A percentile compares a stretch with the other conserved stretches of the same genome.
Evolutionary conservation across 2,113 vertebrate genomes (phyloP).

Genomic region (Alligator sinensis): DNA sequence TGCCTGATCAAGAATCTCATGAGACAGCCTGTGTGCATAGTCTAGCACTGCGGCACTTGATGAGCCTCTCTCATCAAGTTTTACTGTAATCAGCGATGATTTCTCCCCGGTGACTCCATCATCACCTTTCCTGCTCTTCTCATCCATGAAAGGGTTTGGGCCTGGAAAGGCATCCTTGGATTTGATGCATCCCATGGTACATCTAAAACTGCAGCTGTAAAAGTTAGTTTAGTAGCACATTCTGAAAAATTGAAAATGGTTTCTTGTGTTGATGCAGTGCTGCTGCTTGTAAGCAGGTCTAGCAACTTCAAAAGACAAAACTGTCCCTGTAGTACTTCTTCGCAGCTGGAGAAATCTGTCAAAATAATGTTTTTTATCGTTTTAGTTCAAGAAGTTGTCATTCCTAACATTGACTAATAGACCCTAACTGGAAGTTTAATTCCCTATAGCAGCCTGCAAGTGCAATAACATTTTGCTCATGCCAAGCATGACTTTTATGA

Average conservation of each 20-base stretch:
- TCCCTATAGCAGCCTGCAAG: background rate
- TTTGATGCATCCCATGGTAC: conserved; percentile 95
- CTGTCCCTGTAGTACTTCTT: conserved; percentile 27
- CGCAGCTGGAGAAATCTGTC: conserved; percentile 65
- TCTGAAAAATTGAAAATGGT: background rate
- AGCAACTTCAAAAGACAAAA: background rate
- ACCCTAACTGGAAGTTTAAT: conserved; percentile 7
- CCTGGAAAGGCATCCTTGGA: conserved; percentile 86
- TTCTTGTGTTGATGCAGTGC: background rate
- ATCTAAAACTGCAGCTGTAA: conserved; percentile 61
- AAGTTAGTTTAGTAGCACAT: conserved; percentile 61
- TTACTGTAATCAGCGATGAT: conserved; percentile 68
- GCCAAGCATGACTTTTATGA: background rate
- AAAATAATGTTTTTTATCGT: conserved; percentile 45
- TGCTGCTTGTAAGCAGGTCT: conserved; percentile 13
- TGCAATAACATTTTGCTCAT: conserved; percentile 7
- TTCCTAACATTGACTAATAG: background rate
- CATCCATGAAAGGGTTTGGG: conserved; percentile 72
- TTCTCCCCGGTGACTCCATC: conserved; percentile 72
- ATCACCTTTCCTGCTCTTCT: conserved; percentile 48
- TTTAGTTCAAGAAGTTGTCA: background rate
- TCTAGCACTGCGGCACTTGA: conserved; percentile 80
- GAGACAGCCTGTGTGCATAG: conserved; percentile 90
- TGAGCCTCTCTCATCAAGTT: conserved; percentile 38
- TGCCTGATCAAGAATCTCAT: conserved; percentile 89